Percentiles rank a stretch among this genome's conserved stretches.
Evolutionary conservation across 2,888 invertebrate species (phyloP).

Genomic region (Sinhomidia bicolor): DNA sequence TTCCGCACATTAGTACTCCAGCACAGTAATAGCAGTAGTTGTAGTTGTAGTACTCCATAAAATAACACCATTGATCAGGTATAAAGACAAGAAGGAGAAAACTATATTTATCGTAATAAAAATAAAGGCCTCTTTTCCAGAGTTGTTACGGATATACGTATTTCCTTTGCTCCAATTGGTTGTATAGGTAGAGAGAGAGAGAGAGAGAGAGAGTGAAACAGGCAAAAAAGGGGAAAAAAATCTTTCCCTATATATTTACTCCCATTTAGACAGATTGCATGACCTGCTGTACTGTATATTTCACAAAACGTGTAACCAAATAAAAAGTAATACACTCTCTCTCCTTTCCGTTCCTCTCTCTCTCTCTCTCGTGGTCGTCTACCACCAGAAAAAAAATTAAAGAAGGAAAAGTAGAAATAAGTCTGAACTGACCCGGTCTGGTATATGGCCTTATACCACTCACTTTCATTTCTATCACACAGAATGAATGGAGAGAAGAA

Average conservation of each 20-base stretch:
- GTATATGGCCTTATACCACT: background rate
- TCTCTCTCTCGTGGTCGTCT: no score
- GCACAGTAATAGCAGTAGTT: background rate
- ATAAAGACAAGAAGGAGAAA: constrained; percentile 13
- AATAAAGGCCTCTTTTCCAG: background rate
- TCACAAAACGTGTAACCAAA: background rate
- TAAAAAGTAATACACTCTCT: background rate
- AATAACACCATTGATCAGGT: background rate
- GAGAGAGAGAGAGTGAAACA: background rate
- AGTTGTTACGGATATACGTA: background rate
- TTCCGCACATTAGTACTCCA: constrained; percentile 42
- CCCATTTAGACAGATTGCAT: constrained; percentile 13
- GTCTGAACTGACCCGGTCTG: background rate
- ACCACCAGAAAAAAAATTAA: background rate
- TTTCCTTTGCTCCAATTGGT: background rate
- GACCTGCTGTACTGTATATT: constrained; percentile 34
- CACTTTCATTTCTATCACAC: constrained; percentile 8
- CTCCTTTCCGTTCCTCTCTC: background rate
- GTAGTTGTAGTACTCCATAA: no score
- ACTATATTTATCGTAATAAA: background rate
- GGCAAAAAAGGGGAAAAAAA: background rate
- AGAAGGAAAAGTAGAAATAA: background rate
- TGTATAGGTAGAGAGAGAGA: no score
- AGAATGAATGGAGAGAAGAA: no score
- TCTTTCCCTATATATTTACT: no score